Percentiles rank a stretch among this genome's conserved stretches.
Evolutionary conservation across 2,113 vertebrate genomes (phyloP).

Genomic region (Callopanchax toddi): DNA sequence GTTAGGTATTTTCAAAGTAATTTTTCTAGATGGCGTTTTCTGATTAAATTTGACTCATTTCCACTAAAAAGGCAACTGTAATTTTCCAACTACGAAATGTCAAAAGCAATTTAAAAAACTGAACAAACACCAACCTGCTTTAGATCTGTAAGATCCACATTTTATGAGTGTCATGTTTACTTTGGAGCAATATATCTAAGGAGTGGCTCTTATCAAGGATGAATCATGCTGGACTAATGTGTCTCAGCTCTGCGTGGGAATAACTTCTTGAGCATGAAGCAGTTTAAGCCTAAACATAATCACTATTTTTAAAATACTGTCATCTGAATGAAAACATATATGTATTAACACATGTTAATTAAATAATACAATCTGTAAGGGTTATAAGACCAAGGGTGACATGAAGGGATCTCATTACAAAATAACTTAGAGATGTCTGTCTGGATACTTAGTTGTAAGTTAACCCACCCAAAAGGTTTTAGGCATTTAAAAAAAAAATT

Average conservation of each 20-base stretch:
- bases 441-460: too few relatives aligned
- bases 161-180: conserved; percentile 4
- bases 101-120: neutral
- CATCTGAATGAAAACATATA: too few relatives aligned
- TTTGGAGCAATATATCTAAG: conserved; percentile 13
- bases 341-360: too few relatives aligned
- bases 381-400: too few relatives aligned
- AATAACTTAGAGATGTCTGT: too few relatives aligned
- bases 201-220: conserved; percentile 26
- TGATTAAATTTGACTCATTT: neutral
- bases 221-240: neutral
- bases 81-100: neutral
- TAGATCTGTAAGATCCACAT: neutral
- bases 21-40: neutral
- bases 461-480: too few relatives aligned
- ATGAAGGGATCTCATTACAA: too few relatives aligned
- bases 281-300: neutral
- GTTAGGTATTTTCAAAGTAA: conserved; percentile 34
- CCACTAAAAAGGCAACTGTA: neutral
- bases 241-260: neutral
- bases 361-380: too few relatives aligned
- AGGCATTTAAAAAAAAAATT: too few relatives aligned
- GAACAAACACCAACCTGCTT: neutral
- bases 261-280: neutral
- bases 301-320: too few relatives aligned